Evolutionary conservation across 2,797 vertebrate genomes (phyloP).

Genomic region (Cossypha caffra): DNA sequence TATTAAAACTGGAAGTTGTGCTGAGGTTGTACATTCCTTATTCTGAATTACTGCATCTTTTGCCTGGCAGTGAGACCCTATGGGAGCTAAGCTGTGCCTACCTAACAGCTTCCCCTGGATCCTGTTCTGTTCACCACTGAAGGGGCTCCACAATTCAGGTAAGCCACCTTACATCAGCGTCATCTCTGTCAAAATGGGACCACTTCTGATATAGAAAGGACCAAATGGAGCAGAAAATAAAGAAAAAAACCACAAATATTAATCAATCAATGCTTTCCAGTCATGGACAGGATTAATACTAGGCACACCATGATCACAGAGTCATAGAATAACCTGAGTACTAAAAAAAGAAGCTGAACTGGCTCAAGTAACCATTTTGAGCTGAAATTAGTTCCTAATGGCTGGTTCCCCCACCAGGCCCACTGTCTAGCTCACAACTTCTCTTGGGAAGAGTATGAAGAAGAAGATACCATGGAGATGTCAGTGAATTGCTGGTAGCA

Average conservation of each 20-base stretch:
- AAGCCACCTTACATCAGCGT: background rate
- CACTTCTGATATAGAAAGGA: background rate
- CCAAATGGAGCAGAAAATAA: background rate
- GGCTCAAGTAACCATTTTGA: background rate
- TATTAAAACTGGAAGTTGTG: constrained; percentile 36
- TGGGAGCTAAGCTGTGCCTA: background rate
- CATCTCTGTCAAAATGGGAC: background rate
- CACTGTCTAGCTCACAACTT: background rate
- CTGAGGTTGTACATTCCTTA: constrained; percentile 46
- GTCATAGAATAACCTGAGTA: background rate
- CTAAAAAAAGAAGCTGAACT: background rate
- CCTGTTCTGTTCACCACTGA: background rate
- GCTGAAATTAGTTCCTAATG: background rate
- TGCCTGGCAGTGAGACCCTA: background rate
- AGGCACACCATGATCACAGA: background rate
- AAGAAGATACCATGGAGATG: background rate
- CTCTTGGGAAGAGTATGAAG: background rate
- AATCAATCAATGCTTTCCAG: background rate
- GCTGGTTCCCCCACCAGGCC: background rate
- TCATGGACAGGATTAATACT: background rate
- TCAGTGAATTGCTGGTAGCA: background rate
- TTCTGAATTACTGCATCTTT: background rate
- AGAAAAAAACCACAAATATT: rapidly evolving
- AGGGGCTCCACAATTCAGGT: background rate
- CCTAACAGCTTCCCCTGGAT: background rate